These are phyloP conservation scores for Myrmecobius fasciatus DNA, from an alignment of 2,113 vertebrate genomes.

Conservation along the genomic window DNA sequence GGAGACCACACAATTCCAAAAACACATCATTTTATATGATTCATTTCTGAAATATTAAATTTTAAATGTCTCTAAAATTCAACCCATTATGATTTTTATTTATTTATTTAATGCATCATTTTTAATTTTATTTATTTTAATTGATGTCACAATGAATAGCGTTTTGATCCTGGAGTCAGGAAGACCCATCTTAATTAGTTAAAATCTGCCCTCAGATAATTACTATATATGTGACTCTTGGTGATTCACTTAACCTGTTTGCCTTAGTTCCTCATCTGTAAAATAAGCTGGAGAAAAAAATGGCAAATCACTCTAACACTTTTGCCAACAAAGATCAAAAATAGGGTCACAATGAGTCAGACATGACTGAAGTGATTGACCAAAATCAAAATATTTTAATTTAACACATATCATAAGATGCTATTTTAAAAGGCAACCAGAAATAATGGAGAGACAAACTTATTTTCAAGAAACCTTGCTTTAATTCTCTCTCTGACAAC, in stretches of 20 bases:
- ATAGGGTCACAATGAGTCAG: too few relatives aligned
- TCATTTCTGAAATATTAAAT: background rate
- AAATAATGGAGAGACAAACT: background rate
- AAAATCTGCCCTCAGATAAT: too few relatives aligned
- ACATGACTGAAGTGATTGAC: too few relatives aligned
- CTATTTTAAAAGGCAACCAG: background rate
- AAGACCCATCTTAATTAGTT: too few relatives aligned
- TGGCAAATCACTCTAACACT: too few relatives aligned
- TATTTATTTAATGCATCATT: background rate
- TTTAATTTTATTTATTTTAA: background rate
- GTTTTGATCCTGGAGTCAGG: too few relatives aligned
- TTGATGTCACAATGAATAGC: too few relatives aligned
- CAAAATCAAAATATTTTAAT: background rate
- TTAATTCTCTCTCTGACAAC: background rate
- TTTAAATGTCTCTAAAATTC: background rate
- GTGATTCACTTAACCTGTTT: too few relatives aligned
- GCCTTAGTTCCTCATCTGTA: too few relatives aligned
- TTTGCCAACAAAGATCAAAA: too few relatives aligned
- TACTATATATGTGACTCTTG: too few relatives aligned
- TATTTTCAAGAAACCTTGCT: background rate
- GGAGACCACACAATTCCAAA: background rate
- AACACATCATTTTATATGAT: background rate
- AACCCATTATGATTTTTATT: background rate
- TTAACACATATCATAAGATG: background rate
- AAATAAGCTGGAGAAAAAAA: too few relatives aligned